Evolutionary conservation across 2,797 vertebrate species (phyloP).

Genomic region (Spinus pinus): DNA sequence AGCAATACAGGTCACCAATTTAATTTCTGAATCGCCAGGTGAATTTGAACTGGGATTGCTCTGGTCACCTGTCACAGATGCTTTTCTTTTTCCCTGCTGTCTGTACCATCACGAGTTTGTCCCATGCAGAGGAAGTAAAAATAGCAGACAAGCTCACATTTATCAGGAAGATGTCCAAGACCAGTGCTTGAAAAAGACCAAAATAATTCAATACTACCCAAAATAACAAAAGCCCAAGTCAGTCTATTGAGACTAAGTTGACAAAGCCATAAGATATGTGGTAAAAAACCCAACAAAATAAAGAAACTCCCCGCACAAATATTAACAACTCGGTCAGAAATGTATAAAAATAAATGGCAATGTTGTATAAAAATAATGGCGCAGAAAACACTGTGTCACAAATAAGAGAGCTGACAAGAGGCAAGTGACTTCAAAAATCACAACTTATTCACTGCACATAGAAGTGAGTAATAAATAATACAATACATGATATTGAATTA

Average conservation of each 20-base stretch:
- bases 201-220: not conserved
- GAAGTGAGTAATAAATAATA: constrained; percentile 38
- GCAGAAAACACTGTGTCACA: not conserved
- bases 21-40: not conserved
- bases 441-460: not conserved
- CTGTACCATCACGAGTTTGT: not conserved
- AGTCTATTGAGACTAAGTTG: not conserved
- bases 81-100: not conserved
- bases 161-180: not conserved
- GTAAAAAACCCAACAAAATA: not conserved
- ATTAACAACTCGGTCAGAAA: not conserved
- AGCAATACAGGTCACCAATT: not conserved
- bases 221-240: not conserved
- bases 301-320: not conserved
- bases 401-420: not conserved
- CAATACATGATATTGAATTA: constrained; percentile 21
- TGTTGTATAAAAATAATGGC: not conserved
- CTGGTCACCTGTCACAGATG: not conserved
- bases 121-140: not conserved
- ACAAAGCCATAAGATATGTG: not conserved
- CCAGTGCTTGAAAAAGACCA: not conserved
- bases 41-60: not conserved
- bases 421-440: not conserved
- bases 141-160: not conserved
- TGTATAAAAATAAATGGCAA: not conserved